phyloP scores from a whole-genome alignment of 2,888 invertebrate genomes.

The Lacanobia oleracea region DNA sequence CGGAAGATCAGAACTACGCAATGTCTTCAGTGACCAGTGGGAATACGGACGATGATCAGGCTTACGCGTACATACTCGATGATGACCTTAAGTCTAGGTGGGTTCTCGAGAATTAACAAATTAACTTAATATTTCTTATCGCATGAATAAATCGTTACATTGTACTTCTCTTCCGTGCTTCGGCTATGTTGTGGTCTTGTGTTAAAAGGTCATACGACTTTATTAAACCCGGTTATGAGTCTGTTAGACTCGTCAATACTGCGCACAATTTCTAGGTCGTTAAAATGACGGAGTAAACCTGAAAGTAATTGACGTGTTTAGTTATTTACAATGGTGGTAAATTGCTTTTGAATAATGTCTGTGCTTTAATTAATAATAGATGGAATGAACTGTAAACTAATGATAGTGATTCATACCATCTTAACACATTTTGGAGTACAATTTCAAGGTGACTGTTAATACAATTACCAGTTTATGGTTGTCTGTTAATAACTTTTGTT shows the following conservation, averaged over 20 bases:
- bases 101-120: slow-evolving; percentile 49
- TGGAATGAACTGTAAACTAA: slow-evolving; percentile 1
- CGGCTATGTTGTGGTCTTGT: slow-evolving; percentile 54
- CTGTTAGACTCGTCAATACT: slow-evolving; percentile 48
- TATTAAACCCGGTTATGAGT: slow-evolving; percentile 61
- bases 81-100: slow-evolving; percentile 89
- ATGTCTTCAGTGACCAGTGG: slow-evolving; percentile 83
- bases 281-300: slow-evolving; percentile 42
- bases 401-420: slow-evolving; percentile 12
- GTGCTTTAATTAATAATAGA: slow-evolving; percentile 19
- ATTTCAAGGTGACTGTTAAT: slow-evolving; percentile 3
- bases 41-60: slow-evolving; percentile 85
- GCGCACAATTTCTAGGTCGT: slow-evolving; percentile 58
- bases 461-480: too few species aligned
- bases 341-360: slow-evolving; percentile 32
- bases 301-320: slow-evolving; percentile 33
- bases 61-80: slow-evolving; percentile 87
- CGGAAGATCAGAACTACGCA: slow-evolving; percentile 85
- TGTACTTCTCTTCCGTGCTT: slow-evolving; percentile 59
- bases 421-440: slow-evolving; percentile 5
- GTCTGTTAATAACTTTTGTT: too few species aligned
- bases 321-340: slow-evolving; percentile 36
- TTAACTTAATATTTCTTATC: slow-evolving; percentile 44
- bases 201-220: slow-evolving; percentile 66
- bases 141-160: slow-evolving; percentile 42